Percentiles rank a stretch among this genome's conserved stretches.
These are phyloP conservation scores for Ambastaia sidthimunki DNA, from an alignment of 2,797 vertebrate species.

Conservation along the genomic window DNA sequence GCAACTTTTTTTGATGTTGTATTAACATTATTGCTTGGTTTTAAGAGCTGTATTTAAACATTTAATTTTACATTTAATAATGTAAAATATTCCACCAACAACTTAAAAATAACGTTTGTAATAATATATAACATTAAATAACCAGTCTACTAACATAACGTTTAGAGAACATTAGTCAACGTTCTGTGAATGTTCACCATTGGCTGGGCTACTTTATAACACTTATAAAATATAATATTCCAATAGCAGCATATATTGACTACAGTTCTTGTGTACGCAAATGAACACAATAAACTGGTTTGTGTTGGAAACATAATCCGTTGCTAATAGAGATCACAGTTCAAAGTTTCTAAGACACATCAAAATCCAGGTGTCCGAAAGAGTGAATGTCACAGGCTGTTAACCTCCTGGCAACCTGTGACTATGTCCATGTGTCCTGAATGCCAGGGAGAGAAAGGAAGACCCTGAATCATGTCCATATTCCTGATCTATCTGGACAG, in stretches of 20 bases:
- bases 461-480: constrained; percentile 46
- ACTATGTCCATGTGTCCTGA: constrained; percentile 19
- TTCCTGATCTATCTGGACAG: constrained; percentile 47
- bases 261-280: background rate
- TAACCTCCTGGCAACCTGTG: constrained; percentile 51
- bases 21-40: too few relatives aligned
- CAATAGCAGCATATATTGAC: background rate
- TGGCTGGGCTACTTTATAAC: too few relatives aligned
- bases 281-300: background rate
- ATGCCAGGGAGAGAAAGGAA: constrained; percentile 5
- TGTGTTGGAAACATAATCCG: constrained; percentile 13
- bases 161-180: too few relatives aligned
- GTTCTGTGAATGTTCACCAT: too few relatives aligned
- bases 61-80: too few relatives aligned
- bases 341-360: constrained; percentile 6
- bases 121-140: too few relatives aligned
- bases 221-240: background rate
- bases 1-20: too few relatives aligned
- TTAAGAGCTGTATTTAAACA: too few relatives aligned
- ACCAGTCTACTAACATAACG: too few relatives aligned
- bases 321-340: constrained; percentile 14
- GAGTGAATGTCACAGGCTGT: constrained; percentile 52
- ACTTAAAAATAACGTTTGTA: too few relatives aligned
- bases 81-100: too few relatives aligned
- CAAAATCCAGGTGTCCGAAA: constrained; percentile 46